These are phyloP conservation scores for Tor tambroides DNA, from an alignment of 2,113 vertebrate species.

Conservation along the genomic window DNA sequence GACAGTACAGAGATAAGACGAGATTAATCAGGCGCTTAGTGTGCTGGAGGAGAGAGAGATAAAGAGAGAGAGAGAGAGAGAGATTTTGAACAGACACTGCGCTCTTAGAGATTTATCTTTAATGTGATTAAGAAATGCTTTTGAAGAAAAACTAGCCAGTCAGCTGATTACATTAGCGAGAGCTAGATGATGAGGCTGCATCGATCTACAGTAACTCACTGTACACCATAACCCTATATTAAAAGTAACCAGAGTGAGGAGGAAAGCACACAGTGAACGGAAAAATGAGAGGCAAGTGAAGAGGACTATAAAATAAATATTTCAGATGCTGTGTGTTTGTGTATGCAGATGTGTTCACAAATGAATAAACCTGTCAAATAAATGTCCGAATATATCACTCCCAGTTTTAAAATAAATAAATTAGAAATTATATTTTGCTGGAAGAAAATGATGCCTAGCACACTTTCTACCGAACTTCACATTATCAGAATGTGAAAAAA, in stretches of 20 bases:
- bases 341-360: neutral
- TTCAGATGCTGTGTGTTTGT: slow-evolving; percentile 6
- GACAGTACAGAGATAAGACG: slow-evolving; percentile 49
- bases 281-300: neutral
- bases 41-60: slow-evolving; percentile 19
- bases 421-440: neutral
- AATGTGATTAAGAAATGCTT: slow-evolving; percentile 77
- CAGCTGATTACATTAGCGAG: slow-evolving; percentile 75
- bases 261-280: slow-evolving; percentile 35
- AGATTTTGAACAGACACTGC: slow-evolving; percentile 23
- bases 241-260: slow-evolving; percentile 53
- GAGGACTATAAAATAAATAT: slow-evolving; percentile 25
- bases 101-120: slow-evolving; percentile 67
- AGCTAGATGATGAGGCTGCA: slow-evolving; percentile 69
- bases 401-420: neutral
- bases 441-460: neutral
- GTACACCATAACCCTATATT: slow-evolving; percentile 70
- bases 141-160: slow-evolving; percentile 76
- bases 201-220: slow-evolving; percentile 72
- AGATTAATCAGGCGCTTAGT: slow-evolving; percentile 50
- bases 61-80: slow-evolving; percentile 25
- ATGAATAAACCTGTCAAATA: neutral
- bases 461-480: neutral
- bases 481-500: neutral
- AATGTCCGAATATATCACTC: neutral